Base-by-base conservation (phyloP, 2,888 invertebrate species). In the Creontiades dilutus region DNA sequence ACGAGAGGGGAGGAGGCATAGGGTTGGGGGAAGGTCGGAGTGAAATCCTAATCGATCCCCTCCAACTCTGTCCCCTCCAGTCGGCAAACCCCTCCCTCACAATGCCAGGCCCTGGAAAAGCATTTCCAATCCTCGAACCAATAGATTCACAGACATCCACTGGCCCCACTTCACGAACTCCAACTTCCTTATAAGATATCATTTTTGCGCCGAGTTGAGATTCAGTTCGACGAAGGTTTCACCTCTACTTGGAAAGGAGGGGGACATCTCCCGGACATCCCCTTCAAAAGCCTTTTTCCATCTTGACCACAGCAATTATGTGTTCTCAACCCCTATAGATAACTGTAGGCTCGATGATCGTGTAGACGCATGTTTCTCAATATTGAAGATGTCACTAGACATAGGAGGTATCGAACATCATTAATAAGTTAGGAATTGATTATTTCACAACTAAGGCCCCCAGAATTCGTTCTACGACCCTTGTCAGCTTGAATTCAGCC, bases 1-100 rank as follows among this genome's bases (percentile, higher is more conserved):
- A 12, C 3, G 80, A 28, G 80, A 52, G 52, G 27, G 46, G 46
- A 5, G 27, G 28, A 4, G n/a, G 78, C 4, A 78, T n/a, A 13
- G 5, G 46, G 47, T 5, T 46, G 78, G 78, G 46, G 82, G 52
- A 82, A 27, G 82, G 82, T 46, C 27, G 52, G 82, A 82, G 52
- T 47, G 82, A 52, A 82, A 82, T 82, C 82, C 82, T 82, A 82
- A 82, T 82, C 82, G 82, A 82, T 82, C 82, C 82, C 82, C 80
- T 81, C 82, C 52, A 52, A 27, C 47, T 82, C 82, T 19, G 47
- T 23, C 16, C 82, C 82, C 52, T 13, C 46, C 78, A 27, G 28
- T 12, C 78, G 11, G 28, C 27, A 78, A 46, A 78, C 78, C 68
- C 14, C 13, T 4, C 78, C 76, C 28, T 19, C 12, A 9, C 37